Percentiles rank a stretch among this genome's conserved stretches.
These are phyloP conservation scores for Pectinophora gossypiella DNA, from an alignment of 1,140 invertebrate species.

Conservation along the genomic window DNA sequence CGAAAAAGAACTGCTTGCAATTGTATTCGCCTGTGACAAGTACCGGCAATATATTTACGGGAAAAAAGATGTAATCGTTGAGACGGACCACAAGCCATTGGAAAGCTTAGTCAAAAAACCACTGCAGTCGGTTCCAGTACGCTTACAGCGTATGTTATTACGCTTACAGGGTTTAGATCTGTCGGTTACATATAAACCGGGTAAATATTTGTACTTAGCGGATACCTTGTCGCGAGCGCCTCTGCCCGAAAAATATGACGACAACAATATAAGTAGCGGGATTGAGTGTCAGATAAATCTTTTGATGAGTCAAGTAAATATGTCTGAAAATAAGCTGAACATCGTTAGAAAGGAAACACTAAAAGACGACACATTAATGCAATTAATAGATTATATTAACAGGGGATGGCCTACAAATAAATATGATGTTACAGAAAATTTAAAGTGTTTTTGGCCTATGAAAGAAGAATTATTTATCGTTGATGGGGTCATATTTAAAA, in stretches of 20 bases:
- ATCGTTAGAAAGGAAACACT: background rate
- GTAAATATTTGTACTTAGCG: conserved; percentile 60
- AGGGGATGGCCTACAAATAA: background rate
- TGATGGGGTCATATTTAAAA: conserved; percentile 1
- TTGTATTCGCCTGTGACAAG: too few relatives aligned
- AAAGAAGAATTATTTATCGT: background rate
- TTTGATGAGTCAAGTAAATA: background rate
- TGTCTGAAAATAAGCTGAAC: background rate
- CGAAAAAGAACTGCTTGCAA: too few relatives aligned
- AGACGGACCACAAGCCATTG: conserved; percentile 70
- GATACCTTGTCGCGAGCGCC: conserved; percentile 57
- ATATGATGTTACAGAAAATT: background rate
- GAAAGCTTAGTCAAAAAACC: conserved; percentile 60
- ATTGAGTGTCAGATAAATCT: conserved; percentile 1
- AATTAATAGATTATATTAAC: background rate
- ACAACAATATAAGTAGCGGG: conserved; percentile 4
- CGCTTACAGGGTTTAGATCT: conserved; percentile 19
- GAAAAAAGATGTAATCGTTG: conserved; percentile 26
- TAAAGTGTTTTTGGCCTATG: too few relatives aligned
- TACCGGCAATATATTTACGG: conserved; percentile 31
- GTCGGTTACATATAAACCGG: conserved; percentile 26
- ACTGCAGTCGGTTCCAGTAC: conserved; percentile 41
- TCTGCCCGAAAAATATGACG: conserved; percentile 15
- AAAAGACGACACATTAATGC: background rate
- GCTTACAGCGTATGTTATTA: conserved; percentile 40